phyloP scores from a whole-genome alignment of 2,113 vertebrate genomes.

The Ammodytes marinus region DNA sequence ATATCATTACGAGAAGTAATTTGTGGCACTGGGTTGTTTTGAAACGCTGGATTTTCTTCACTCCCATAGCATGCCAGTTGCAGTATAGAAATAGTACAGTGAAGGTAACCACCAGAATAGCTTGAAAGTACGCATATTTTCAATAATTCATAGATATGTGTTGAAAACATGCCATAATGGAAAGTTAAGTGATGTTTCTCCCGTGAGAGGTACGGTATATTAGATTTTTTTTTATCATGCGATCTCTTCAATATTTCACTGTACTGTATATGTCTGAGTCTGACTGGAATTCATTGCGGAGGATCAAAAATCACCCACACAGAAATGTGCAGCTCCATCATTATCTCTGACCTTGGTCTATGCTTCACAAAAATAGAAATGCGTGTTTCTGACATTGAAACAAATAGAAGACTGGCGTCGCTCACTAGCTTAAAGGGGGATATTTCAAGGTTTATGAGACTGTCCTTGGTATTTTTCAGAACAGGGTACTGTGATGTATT shows the following conservation, averaged over 20 bases:
- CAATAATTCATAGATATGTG: conserved; percentile 70
- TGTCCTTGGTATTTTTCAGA: conserved; percentile 21
- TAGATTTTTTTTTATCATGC: conserved; percentile 13
- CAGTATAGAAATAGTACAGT: not conserved
- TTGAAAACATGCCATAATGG: conserved; percentile 66
- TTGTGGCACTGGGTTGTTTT: not conserved
- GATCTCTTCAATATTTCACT: conserved; percentile 27
- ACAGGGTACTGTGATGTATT: not conserved
- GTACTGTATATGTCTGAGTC: conserved; percentile 40
- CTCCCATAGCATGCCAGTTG: not conserved
- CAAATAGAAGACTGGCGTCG: conserved; percentile 40
- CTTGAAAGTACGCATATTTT: conserved; percentile 49
- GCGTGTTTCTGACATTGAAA: conserved; percentile 31
- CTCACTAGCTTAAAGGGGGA: not conserved
- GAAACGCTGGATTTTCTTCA: conserved; percentile 14
- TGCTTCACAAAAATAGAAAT: conserved; percentile 59
- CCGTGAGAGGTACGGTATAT: conserved; percentile 23
- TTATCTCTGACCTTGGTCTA: conserved; percentile 59
- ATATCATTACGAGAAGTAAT: not conserved
- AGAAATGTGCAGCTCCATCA: conserved; percentile 58
- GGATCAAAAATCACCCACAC: conserved; percentile 66
- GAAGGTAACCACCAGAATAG: conserved; percentile 29
- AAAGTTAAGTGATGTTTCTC: conserved; percentile 50
- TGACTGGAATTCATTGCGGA: conserved; percentile 47
- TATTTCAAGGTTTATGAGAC: conserved; percentile 44